Base-by-base conservation (phyloP, 1,140 invertebrate genomes). In the Lerema accius region DNA sequence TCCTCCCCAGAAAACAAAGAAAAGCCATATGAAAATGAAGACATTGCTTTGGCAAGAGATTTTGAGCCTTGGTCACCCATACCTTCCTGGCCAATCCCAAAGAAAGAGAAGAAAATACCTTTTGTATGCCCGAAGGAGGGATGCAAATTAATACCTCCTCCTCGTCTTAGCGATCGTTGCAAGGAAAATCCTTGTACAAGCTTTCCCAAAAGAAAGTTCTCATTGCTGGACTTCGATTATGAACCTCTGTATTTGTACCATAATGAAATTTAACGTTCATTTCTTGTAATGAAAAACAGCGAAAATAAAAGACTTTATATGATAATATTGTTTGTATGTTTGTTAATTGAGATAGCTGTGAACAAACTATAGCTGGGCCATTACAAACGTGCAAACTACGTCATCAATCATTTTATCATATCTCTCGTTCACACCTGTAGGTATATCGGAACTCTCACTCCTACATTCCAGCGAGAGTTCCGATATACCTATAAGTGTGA, bases 51-150 rank as follows among this genome's bases (percentile, higher is more conserved):
- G 1, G 69, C 73, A 0, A 76, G 69, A 56, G 66, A 75, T 17
- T 84, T 65, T 37, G 75, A 80, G 0, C 84, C 84, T 0, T 86
- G 84, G 84, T 40, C 73, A 0, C 84, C 84, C 0, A 85, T 86
- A 45, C 84, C 84, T 0, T 84, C 79, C 0, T 85, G 78, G 78
- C 76, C 78, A 6, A 43, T 64, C 5, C 62, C 73, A 0, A 63
- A 77, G 15, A 71, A 76, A 26, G 65, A 72, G 0, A 35, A 68
- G 16, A 74, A 69, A 17, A 23, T 48, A 14, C 65, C 63, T 0
- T 59, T 81, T 3, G 67, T 73, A 0, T 80, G 72, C 49, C 82
- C 76, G 0, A 75, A 81, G 55, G 72, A 79, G 7, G 80, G 82
- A 1, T 84, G 82, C 49, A 76, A 76, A 15, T 1, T 56, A 1